phyloP scores from a whole-genome alignment of 2,797 vertebrate species.

The Silurus aristotelis region DNA sequence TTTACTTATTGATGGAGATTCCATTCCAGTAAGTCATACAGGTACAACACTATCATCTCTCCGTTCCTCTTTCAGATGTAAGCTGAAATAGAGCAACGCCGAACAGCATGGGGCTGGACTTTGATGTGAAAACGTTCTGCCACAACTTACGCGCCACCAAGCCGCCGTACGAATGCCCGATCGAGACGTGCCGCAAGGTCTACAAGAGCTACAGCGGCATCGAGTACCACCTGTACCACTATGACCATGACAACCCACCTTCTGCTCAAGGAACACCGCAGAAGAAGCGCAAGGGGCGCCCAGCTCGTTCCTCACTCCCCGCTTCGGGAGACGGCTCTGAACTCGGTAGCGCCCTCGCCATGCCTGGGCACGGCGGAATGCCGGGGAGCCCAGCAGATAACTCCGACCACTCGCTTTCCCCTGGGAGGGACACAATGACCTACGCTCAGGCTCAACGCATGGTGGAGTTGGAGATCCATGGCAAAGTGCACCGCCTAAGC shows the following conservation, averaged over 20 bases:
- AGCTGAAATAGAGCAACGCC: conserved; percentile 66
- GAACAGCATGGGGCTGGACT: conserved; percentile 93
- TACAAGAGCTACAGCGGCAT: conserved; percentile 99
- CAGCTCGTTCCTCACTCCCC: conserved; percentile 84
- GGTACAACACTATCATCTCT: not conserved
- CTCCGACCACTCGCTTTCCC: conserved; percentile 91
- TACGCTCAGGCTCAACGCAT: conserved; percentile 97
- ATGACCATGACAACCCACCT: conserved; percentile 95
- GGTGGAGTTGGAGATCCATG: conserved; percentile 96
- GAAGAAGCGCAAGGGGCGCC: conserved; percentile 95
- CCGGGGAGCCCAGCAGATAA: conserved; percentile 86
- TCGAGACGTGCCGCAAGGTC: conserved; percentile 95
- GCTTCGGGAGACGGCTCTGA: conserved; percentile 69
- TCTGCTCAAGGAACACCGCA: conserved; percentile 85
- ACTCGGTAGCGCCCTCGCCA: conserved; percentile 68
- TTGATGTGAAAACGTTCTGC: conserved; percentile 98
- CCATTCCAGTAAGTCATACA: not conserved
- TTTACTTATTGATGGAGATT: not conserved
- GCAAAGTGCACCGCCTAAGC: conserved; percentile 94
- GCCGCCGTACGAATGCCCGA: conserved; percentile 95
- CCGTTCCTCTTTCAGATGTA: conserved; percentile 74
- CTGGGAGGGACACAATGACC: conserved; percentile 94
- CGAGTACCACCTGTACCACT: conserved; percentile 98
- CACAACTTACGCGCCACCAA: conserved; percentile 97
- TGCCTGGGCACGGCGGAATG: conserved; percentile 72